Conservation (phyloP, 2,797 vertebrate species). For the Scolopax rusticola region DNA sequence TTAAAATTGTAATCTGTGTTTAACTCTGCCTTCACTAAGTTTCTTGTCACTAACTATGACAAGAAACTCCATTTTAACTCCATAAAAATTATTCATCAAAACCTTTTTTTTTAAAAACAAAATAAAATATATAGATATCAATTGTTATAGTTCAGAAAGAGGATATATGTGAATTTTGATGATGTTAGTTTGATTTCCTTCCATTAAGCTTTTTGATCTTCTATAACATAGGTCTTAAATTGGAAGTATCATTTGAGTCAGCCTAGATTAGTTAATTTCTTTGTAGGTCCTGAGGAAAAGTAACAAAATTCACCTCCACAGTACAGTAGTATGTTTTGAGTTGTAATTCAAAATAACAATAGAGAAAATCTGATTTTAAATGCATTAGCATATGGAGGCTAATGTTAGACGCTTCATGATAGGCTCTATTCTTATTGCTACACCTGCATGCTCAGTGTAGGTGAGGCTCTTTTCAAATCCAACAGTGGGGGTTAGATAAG, state of each 20-base stretch:
- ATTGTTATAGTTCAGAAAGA: not conserved
- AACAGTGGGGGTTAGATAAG: not conserved
- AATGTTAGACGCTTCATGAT: not conserved
- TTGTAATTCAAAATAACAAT: not conserved
- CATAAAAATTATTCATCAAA: not conserved
- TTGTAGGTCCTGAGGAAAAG: not conserved
- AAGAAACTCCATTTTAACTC: not conserved
- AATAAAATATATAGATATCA: not conserved
- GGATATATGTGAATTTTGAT: not conserved
- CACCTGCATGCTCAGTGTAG: not conserved
- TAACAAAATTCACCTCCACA: constrained; percentile 3
- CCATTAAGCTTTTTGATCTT: constrained; percentile 14
- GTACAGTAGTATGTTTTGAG: not conserved
- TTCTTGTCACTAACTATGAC: not conserved
- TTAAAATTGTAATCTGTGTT: not conserved
- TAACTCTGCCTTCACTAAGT: not conserved
- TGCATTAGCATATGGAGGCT: not conserved
- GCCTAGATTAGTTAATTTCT: not conserved
- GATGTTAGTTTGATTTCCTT: constrained; percentile 29
- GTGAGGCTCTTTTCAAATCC: not conserved
- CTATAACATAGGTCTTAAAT: not conserved
- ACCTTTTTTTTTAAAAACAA: not conserved
- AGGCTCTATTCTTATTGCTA: not conserved
- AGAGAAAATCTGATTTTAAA: not conserved
- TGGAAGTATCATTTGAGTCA: not conserved